Conservation (phyloP, 2,888 invertebrate species). For the Theretra japonica region DNA sequence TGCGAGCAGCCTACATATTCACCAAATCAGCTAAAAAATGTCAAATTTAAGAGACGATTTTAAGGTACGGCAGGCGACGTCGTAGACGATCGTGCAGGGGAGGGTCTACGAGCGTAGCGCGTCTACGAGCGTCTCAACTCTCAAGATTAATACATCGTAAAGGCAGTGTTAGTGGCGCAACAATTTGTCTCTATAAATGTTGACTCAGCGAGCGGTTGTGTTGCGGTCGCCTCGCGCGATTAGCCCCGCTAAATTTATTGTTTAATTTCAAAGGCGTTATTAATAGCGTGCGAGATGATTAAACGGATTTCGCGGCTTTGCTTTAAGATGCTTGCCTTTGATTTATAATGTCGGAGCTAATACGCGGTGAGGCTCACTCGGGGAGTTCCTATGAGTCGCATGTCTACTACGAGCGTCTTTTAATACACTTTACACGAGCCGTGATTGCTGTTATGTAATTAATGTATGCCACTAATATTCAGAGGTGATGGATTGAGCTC, state of each 20-base stretch:
- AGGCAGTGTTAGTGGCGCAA: slow-evolving; percentile 78
- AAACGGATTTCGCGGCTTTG: slow-evolving; percentile 78
- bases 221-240: slow-evolving; percentile 79
- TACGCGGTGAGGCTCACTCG: slow-evolving; percentile 63
- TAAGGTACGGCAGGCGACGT: slow-evolving; percentile 38
- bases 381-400: slow-evolving; percentile 45
- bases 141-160: slow-evolving; percentile 82
- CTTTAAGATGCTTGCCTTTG: slow-evolving; percentile 73
- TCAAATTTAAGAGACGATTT: not conserved
- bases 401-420: slow-evolving; percentile 46
- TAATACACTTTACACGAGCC: slow-evolving; percentile 31
- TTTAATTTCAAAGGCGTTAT: slow-evolving; percentile 84
- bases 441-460: slow-evolving; percentile 6
- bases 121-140: slow-evolving; percentile 67
- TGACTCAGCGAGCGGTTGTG: slow-evolving; percentile 78
- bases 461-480: not conserved
- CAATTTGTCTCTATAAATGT: slow-evolving; percentile 85
- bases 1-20: slow-evolving; percentile 42
- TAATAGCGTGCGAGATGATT: slow-evolving; percentile 82
- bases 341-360: slow-evolving; percentile 72
- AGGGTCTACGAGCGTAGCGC: slow-evolving; percentile 55
- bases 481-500: slow-evolving; percentile 11
- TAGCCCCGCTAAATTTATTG: slow-evolving; percentile 83
- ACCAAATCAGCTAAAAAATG: not conserved
- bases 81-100: slow-evolving; percentile 49